A percentile compares a stretch with the other conserved stretches of the same genome.
These are phyloP conservation scores for Harlomillsia oculata DNA, from an alignment of 1,140 invertebrate genomes.

Conservation along the genomic window DNA sequence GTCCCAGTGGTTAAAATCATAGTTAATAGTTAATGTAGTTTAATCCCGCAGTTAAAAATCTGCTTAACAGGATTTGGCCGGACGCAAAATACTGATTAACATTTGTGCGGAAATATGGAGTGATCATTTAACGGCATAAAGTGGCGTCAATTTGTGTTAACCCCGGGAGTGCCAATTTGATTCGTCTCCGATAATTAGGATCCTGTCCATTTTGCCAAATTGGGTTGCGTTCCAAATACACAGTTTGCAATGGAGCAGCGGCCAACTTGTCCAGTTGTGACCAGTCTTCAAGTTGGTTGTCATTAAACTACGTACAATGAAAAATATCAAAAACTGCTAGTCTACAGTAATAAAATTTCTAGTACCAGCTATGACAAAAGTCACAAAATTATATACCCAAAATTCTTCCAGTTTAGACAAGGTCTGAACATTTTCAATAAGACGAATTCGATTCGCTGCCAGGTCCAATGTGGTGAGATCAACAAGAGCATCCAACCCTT, in stretches of 20 bases:
- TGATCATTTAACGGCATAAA: constrained; percentile 48
- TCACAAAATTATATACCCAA: constrained; percentile 60
- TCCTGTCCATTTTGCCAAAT: constrained; percentile 55
- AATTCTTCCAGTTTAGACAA: constrained; percentile 74
- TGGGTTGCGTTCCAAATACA: constrained; percentile 92
- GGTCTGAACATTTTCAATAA: constrained; percentile 67
- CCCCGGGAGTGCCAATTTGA: constrained; percentile 76
- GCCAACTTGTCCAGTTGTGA: constrained; percentile 65
- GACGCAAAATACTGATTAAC: not conserved
- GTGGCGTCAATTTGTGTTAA: constrained; percentile 92
- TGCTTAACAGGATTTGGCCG: too few species aligned
- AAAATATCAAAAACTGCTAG: too few species aligned
- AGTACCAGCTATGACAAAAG: not conserved
- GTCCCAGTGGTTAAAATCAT: not conserved
- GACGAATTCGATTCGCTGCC: constrained; percentile 75
- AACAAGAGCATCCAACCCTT: constrained; percentile 58
- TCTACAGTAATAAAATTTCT: too few species aligned
- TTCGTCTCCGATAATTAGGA: constrained; percentile 78
- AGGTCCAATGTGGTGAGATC: constrained; percentile 79
- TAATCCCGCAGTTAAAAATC: too few species aligned
- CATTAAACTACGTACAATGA: constrained; percentile 90
- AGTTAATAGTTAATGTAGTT: too few species aligned
- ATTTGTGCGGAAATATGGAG: not conserved
- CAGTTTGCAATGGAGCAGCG: constrained; percentile 66
- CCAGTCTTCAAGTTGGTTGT: constrained; percentile 84